Evolutionary conservation across 2,113 vertebrate genomes (phyloP).

Genomic region (Morone saxatilis): DNA sequence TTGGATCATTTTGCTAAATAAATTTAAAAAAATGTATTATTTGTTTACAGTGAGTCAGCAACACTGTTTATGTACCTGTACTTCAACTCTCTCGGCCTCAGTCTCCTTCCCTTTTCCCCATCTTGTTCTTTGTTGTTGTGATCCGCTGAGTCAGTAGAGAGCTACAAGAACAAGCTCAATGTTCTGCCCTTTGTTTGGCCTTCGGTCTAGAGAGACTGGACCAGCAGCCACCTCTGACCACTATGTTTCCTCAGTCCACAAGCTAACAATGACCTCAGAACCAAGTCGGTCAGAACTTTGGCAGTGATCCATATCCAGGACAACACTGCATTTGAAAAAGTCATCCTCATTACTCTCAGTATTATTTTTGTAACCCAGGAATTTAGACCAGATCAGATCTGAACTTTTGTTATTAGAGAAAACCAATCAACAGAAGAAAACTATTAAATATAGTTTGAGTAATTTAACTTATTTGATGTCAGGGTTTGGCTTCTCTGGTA

Average conservation of each 20-base stretch:
- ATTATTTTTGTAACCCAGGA: background rate
- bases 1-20: no score
- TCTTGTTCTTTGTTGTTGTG: constrained; percentile 14
- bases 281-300: background rate
- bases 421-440: background rate
- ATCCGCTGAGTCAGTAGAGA: constrained; percentile 46
- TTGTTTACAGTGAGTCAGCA: constrained; percentile 26
- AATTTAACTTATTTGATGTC: background rate
- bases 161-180: constrained; percentile 38
- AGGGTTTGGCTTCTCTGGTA: background rate
- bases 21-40: no score
- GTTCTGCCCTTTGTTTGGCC: constrained; percentile 46
- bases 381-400: background rate
- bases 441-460: background rate
- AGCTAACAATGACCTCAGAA: constrained; percentile 41
- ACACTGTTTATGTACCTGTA: constrained; percentile 7
- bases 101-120: background rate
- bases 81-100: background rate
- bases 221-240: constrained; percentile 55
- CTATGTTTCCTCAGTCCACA: background rate
- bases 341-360: background rate
- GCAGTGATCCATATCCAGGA: constrained; percentile 8
- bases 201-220: constrained; percentile 28
- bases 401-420: background rate
- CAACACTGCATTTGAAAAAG: background rate